Evolutionary conservation across 2,888 invertebrate genomes (phyloP), one percentile per base, ranked within the genome.

Genomic region (Ligdia adustata): DNA sequence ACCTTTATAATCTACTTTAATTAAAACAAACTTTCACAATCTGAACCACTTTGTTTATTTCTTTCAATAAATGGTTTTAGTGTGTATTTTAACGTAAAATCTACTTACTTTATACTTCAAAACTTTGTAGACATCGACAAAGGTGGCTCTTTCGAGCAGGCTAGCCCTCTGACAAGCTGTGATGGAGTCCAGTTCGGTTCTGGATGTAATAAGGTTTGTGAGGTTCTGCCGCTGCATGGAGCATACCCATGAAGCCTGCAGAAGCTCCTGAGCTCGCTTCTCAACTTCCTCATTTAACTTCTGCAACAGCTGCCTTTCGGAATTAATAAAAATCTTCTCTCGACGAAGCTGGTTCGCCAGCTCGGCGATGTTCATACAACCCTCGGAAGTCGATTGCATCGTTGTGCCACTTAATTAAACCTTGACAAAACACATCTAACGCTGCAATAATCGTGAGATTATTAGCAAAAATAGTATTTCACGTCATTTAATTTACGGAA

Each of bases 281-380:
- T 91, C 91, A 62, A 96, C 93, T 68, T 94, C 93, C 73, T 94
- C 93, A 76, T 96, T 96, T 18, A 96, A 88, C 66, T 92, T 92
- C 64, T 95, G 94, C 69, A 97, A 92, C 77, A 95, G 93, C 70
- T 94, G 93, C 77, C 95, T 94, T 78, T 98, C 98, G 2, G 96
- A 95, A 62, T 93, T 93, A 42, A 97, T 95, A 77, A 97, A 97
- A 44, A 98, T 91, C 66, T 96, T 94, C 82, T 98, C 98, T 75
- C 96, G 93, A 45, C 95, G 92, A 60, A 97, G 87, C 75, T 95
- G 94, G 58, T 84, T 86, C 14, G 90, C 90, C 57, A 91, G 65
- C 66, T 90, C 90, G 42, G 89, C 83, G 54, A 90, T 89, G 61
- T 90, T 89, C 82, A 89, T 80, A 62, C 88, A 87, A 51, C 88